Evolutionary conservation across 2,113 vertebrate species (phyloP), one percentile per base, ranked within the genome.

Genomic region (Hoplias malabaricus): DNA sequence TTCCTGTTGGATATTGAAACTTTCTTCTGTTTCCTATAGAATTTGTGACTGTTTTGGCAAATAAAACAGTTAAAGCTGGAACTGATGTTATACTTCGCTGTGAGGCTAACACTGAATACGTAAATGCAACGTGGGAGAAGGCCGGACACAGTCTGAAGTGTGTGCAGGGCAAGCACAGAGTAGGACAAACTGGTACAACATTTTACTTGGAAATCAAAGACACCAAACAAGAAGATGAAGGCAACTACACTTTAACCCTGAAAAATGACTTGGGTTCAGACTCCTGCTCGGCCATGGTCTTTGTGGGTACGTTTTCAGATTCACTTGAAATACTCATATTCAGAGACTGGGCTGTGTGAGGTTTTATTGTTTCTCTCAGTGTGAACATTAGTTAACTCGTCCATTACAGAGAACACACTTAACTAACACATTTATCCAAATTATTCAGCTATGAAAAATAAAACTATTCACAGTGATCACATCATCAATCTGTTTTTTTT

Each of bases 51-150:
- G 27, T 61, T 48, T 34, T 69, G 27, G 50, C 21, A 6, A 2
- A 57, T 19, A 23, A 43, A 31, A 0, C 36, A 13, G 56, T 50
- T 4, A 4, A 3, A n/a, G 0, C 0, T 0, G 56, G 56, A 27
- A 0, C n/a, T 2, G 3, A 16, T 7, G 1, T 78, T 16, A 48
- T 3, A 2, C 65, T 78, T 13, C 9, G 1, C 3, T 78, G 75
- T 48, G 5, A 70, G 40, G 38, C 42, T 29, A 78, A 68, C 56
- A 50, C 40, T 27, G 40, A 29, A 2, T 0, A 25, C 10, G 2
- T 69, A 77, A 27, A 16, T 12, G 13, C 9, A 61, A 12, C 27
- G 25, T 69, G 56, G 75, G 23, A 50, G 38, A 78, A 78, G 33
- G 13, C 48, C 9, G 75, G n/a, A 3, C 12, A 62, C 0, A 78